Evolutionary conservation across 2,888 invertebrate genomes (phyloP).

Genomic region (Eucriotettix oculatus): DNA sequence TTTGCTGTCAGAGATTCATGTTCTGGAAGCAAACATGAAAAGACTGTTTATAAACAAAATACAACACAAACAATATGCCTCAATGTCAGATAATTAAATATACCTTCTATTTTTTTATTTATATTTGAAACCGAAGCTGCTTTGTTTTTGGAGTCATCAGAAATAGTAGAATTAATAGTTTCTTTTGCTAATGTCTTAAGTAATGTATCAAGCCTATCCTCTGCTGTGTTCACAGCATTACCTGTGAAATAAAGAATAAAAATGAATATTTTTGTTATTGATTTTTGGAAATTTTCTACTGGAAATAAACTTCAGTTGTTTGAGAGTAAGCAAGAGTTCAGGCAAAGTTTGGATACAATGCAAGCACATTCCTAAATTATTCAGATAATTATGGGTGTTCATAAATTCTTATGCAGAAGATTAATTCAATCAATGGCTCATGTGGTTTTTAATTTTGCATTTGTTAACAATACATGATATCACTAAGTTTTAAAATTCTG

Average conservation of each 20-base stretch:
- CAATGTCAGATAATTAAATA: background rate
- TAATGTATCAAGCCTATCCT: conserved; percentile 51
- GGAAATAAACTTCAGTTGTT: too few relatives aligned
- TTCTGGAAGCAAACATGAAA: background rate
- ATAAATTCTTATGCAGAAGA: too few relatives aligned
- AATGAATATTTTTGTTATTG: background rate
- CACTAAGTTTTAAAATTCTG: too few relatives aligned
- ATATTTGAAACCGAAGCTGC: background rate
- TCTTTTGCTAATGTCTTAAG: conserved; percentile 62
- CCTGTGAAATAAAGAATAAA: background rate
- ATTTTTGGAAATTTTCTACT: too few relatives aligned
- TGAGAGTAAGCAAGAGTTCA: too few relatives aligned
- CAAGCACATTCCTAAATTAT: too few relatives aligned
- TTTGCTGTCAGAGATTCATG: background rate
- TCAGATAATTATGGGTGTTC: too few relatives aligned
- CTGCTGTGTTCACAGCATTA: conserved; percentile 22
- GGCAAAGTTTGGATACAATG: too few relatives aligned
- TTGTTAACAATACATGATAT: too few relatives aligned
- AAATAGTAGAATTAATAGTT: conserved; percentile 11
- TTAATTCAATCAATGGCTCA: too few relatives aligned
- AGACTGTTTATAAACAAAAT: background rate
- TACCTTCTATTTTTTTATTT: background rate
- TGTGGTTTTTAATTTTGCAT: too few relatives aligned
- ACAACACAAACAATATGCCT: background rate
- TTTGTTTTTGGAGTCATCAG: conserved; percentile 10